phyloP scores from a whole-genome alignment of 2,113 vertebrate genomes.

The Phylloscopus trochiloides region DNA sequence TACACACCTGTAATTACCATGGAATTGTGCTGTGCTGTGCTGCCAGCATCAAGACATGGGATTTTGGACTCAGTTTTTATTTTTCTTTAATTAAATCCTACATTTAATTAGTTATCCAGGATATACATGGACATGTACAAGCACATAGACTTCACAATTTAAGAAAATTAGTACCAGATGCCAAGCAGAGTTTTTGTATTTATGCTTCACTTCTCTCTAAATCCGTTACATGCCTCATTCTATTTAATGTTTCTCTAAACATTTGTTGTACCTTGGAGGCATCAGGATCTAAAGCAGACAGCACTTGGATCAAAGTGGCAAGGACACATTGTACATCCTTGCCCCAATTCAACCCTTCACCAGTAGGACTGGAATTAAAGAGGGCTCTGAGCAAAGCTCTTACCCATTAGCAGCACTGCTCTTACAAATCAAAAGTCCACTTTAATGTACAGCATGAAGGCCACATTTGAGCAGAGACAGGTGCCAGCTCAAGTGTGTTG shows the following conservation, averaged over 20 bases:
- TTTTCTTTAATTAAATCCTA: constrained; percentile 32
- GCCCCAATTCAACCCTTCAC: background rate
- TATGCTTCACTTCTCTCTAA: background rate
- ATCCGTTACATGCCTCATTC: background rate
- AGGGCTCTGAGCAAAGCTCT: background rate
- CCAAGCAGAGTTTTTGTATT: background rate
- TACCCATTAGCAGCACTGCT: background rate
- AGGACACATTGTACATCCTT: background rate
- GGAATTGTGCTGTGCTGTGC: background rate
- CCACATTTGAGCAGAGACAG: background rate
- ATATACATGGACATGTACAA: constrained; percentile 24
- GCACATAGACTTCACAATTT: constrained; percentile 35
- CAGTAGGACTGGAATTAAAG: background rate
- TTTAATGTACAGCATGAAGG: background rate
- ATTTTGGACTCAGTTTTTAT: background rate
- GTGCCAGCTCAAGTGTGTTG: background rate
- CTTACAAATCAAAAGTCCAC: background rate
- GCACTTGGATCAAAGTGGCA: background rate
- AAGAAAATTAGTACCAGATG: constrained; percentile 19
- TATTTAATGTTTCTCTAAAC: constrained; percentile 8
- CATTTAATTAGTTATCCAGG: constrained; percentile 34
- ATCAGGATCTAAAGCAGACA: background rate
- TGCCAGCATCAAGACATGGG: background rate
- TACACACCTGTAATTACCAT: background rate
- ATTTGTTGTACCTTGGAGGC: background rate